phyloP scores from a whole-genome alignment of 2,113 vertebrate genomes.

The Balaeniceps rex region DNA sequence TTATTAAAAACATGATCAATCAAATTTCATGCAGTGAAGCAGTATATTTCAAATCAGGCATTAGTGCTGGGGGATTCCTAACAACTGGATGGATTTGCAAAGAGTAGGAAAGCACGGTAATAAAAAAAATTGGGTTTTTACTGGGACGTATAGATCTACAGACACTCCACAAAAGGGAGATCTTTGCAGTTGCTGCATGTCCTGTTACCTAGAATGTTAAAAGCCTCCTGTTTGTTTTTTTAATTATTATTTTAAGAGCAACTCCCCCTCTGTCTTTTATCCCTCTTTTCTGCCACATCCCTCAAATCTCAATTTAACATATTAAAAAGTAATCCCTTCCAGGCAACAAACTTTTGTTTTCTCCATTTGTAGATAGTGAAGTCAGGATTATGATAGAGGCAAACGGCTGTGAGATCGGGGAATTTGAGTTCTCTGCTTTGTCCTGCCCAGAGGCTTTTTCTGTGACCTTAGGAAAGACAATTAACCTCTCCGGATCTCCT shows the following conservation, averaged over 20 bases:
- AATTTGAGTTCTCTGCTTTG: slow-evolving; percentile 22
- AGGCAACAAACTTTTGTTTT: slow-evolving; percentile 29
- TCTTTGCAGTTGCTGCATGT: not conserved
- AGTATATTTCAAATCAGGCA: not conserved
- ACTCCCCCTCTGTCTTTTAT: not conserved
- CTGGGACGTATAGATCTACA: not conserved
- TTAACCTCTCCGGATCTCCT: slow-evolving; percentile 36
- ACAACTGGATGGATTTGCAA: not conserved
- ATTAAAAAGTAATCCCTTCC: not conserved
- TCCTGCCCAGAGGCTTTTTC: slow-evolving; percentile 38
- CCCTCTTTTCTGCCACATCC: accelerated
- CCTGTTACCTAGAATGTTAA: not conserved
- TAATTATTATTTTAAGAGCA: not conserved
- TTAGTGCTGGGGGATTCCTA: not conserved
- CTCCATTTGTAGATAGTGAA: not conserved
- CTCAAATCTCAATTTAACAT: not conserved
- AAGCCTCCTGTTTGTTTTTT: not conserved
- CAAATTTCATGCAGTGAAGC: not conserved
- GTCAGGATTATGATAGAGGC: not conserved
- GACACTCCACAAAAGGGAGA: not conserved
- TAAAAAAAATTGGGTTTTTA: not conserved
- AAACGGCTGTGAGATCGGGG: not conserved
- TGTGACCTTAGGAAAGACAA: slow-evolving; percentile 53
- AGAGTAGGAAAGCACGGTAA: not conserved
- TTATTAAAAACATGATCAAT: not conserved